Evolutionary conservation across 2,797 vertebrate species (phyloP).

Genomic region (Holocentrus rufus): DNA sequence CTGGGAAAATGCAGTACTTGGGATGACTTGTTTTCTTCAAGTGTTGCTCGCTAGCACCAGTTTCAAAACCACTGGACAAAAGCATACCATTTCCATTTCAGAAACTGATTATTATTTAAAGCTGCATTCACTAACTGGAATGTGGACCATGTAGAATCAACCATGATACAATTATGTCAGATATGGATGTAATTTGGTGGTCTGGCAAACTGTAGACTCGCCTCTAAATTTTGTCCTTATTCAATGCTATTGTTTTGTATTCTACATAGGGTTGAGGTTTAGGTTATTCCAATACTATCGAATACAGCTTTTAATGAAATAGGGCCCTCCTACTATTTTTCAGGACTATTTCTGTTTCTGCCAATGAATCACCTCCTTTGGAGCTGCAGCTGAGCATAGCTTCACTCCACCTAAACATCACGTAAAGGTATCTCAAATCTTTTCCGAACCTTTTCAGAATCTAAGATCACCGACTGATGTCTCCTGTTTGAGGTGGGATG

Average conservation of each 20-base stretch:
- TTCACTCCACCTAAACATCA: slow-evolving; percentile 15
- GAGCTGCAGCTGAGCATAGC: neutral
- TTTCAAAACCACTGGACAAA: slow-evolving; percentile 16
- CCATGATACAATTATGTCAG: no score
- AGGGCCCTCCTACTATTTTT: neutral
- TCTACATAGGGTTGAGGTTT: no score
- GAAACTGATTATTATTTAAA: no score
- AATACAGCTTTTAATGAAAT: slow-evolving; percentile 6
- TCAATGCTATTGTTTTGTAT: no score
- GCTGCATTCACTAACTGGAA: no score
- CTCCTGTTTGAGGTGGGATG: neutral
- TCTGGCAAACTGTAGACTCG: no score
- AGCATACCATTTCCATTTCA: slow-evolving; percentile 5
- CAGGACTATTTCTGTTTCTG: neutral
- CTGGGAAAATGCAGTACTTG: no score
- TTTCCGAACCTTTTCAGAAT: slow-evolving; percentile 25
- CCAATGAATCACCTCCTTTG: slow-evolving; percentile 1
- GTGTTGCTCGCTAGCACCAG: slow-evolving; percentile 2
- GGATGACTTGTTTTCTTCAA: neutral
- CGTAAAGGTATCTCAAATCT: slow-evolving; percentile 15
- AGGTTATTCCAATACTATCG: no score
- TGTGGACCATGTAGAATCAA: no score
- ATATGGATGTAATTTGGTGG: no score
- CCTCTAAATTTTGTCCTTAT: no score
- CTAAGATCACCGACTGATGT: neutral